These are phyloP conservation scores for Lateolabrax maculatus DNA, from an alignment of 2,797 vertebrate genomes.

Conservation along the genomic window DNA sequence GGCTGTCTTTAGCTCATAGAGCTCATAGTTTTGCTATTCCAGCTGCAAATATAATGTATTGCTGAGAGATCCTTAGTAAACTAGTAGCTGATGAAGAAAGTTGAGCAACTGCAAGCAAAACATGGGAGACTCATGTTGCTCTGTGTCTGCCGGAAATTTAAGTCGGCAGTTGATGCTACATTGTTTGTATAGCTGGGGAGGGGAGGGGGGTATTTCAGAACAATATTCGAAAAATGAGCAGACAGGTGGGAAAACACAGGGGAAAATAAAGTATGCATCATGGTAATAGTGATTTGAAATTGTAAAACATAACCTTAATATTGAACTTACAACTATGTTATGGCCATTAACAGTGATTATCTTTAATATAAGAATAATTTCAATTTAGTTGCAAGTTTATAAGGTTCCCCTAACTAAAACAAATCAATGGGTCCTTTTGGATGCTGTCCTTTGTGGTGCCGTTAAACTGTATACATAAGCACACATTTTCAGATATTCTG, in stretches of 20 bases:
- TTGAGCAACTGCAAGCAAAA: background rate
- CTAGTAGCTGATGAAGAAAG: background rate
- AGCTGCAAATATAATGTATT: background rate
- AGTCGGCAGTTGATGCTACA: background rate
- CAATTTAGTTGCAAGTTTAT: background rate
- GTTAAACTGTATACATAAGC: too few species aligned
- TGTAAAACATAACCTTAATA: background rate
- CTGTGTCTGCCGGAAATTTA: too few species aligned
- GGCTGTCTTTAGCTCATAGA: too few species aligned
- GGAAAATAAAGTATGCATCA: background rate
- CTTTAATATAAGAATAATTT: background rate
- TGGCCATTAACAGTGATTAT: background rate
- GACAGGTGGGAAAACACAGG: background rate
- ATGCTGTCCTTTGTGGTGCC: too few species aligned
- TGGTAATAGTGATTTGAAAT: background rate
- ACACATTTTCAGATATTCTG: background rate
- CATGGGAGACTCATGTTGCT: background rate
- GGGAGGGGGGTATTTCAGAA: conserved; percentile 5
- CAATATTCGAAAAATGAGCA: background rate
- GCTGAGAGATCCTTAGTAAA: background rate
- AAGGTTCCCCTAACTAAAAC: background rate
- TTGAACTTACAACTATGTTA: background rate
- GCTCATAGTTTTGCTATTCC: background rate
- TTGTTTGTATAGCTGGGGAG: background rate
- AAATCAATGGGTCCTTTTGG: too few species aligned